These are phyloP conservation scores for Philereme vetulata DNA, from an alignment of 2,888 invertebrate genomes.

Conservation along the genomic window DNA sequence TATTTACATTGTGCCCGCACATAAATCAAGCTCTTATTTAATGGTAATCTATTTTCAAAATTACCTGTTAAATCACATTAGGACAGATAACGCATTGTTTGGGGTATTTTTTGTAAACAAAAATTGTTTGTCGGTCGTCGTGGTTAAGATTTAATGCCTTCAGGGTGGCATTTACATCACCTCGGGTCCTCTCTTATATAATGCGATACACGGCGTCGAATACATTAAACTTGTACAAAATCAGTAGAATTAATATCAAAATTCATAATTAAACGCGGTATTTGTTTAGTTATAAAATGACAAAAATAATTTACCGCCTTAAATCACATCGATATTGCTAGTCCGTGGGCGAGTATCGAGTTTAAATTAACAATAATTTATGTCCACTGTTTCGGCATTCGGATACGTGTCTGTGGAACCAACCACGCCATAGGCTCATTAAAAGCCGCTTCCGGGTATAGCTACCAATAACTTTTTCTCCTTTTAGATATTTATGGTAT, in stretches of 20 bases:
- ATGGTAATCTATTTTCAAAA: conserved; percentile 79
- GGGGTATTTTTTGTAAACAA: conserved; percentile 70
- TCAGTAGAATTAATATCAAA: conserved; percentile 44
- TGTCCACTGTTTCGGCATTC: conserved; percentile 61
- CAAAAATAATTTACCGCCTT: conserved; percentile 53
- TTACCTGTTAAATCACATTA: conserved; percentile 83
- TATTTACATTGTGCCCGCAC: conserved; percentile 75
- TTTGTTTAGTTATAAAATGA: conserved; percentile 40
- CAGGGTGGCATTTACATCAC: conserved; percentile 77
- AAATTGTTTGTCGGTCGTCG: conserved; percentile 74
- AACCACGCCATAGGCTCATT: conserved; percentile 57
- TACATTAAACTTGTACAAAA: conserved; percentile 50
- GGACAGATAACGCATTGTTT: conserved; percentile 80
- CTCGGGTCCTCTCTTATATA: conserved; percentile 59
- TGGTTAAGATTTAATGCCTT: conserved; percentile 73
- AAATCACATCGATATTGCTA: conserved; percentile 64
- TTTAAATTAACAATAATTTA: conserved; percentile 77
- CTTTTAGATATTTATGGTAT: neutral
- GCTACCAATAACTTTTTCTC: conserved; percentile 7
- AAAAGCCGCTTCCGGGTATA: conserved; percentile 69
- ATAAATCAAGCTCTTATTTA: conserved; percentile 76
- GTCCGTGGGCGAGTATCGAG: conserved; percentile 69
- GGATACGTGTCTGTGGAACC: conserved; percentile 50
- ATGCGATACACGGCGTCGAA: conserved; percentile 26
- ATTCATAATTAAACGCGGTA: conserved; percentile 30